Conservation (phyloP, 2,888 invertebrate species). For the Phania funesta region DNA sequence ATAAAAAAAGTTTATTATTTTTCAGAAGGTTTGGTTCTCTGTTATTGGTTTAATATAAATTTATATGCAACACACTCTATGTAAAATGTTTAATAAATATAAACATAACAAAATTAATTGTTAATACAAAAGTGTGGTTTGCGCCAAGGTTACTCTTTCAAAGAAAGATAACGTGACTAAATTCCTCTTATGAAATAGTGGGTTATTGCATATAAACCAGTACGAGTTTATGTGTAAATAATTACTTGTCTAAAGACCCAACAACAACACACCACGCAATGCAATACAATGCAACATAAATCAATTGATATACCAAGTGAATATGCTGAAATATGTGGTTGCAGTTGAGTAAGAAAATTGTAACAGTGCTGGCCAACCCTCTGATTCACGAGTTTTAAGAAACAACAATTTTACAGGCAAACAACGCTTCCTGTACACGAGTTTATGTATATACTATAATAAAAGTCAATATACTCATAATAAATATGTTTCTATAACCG, state of each 20-base stretch:
- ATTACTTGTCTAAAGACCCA: background rate
- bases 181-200: slow-evolving; percentile 23
- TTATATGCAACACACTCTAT: slow-evolving; percentile 41
- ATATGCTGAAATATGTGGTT: slow-evolving; percentile 10
- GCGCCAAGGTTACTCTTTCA: slow-evolving; percentile 54
- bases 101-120: background rate
- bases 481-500: too few species aligned
- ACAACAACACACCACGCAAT: background rate
- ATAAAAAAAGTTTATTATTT: background rate
- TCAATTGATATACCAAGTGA: slow-evolving; percentile 31
- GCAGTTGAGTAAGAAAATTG: slow-evolving; percentile 3
- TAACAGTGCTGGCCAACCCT: background rate
- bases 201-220: slow-evolving; percentile 2
- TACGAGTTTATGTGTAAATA: slow-evolving; percentile 16
- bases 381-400: background rate
- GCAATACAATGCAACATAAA: slow-evolving; percentile 36
- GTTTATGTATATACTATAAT: too few species aligned
- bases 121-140: background rate
- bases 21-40: slow-evolving; percentile 24
- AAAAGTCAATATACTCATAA: too few species aligned
- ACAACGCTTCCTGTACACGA: slow-evolving; percentile 8
- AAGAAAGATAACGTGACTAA: slow-evolving; percentile 60
- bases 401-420: background rate
- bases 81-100: slow-evolving; percentile 17
- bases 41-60: slow-evolving; percentile 9